Conservation (phyloP, 1,140 invertebrate species). For the Ceratina australensis region DNA sequence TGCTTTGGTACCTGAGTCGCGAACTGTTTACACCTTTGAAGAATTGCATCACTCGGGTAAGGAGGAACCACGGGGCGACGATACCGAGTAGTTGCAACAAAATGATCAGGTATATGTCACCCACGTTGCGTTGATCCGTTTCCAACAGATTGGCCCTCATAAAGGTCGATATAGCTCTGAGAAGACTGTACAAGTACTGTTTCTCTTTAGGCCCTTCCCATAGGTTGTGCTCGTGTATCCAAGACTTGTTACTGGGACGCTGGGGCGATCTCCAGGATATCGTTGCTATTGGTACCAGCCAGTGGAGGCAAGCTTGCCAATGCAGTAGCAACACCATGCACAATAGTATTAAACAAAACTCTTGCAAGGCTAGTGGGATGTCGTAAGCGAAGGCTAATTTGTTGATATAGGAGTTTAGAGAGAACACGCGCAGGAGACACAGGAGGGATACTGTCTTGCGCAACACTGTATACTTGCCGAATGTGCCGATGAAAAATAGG, state of each 20-base stretch:
- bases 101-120: conserved; percentile 66
- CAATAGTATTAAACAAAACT: conserved; percentile 64
- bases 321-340: conserved; percentile 67
- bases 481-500: conserved; percentile 54
- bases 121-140: conserved; percentile 50
- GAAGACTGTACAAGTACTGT: conserved; percentile 60
- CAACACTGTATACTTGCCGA: conserved; percentile 51
- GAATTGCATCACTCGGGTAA: conserved; percentile 69
- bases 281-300: conserved; percentile 67
- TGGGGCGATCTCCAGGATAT: conserved; percentile 46
- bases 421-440: conserved; percentile 69
- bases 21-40: conserved; percentile 69
- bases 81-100: conserved; percentile 62
- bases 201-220: conserved; percentile 52
- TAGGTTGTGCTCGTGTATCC: conserved; percentile 64
- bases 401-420: conserved; percentile 59
- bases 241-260: conserved; percentile 59
- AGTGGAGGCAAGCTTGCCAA: conserved; percentile 73
- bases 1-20: conserved; percentile 68
- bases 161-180: conserved; percentile 65
- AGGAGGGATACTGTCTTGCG: conserved; percentile 65
- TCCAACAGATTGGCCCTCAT: conserved; percentile 66
- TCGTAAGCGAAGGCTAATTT: conserved; percentile 58
- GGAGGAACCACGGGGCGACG: conserved; percentile 65
- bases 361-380: conserved; percentile 44